Conservation (phyloP, 1,140 invertebrate genomes). For the Hycleus phaleratus region DNA sequence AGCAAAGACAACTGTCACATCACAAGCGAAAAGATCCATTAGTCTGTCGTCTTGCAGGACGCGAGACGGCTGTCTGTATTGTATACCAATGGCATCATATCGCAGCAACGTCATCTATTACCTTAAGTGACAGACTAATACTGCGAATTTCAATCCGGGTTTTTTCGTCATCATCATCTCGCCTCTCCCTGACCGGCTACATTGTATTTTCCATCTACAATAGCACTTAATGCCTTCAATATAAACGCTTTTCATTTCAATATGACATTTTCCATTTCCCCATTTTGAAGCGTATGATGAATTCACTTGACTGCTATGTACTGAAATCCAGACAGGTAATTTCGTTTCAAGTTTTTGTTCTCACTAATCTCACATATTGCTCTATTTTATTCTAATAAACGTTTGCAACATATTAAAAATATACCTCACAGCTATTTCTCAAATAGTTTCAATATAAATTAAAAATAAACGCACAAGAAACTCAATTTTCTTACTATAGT, state of each 20-base stretch:
- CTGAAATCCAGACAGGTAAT: no score
- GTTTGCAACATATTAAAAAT: no score
- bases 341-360: no score
- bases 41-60: background rate
- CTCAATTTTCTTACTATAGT: no score
- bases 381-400: no score
- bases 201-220: constrained; percentile 26
- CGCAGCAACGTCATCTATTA: constrained; percentile 29
- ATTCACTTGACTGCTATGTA: constrained; percentile 4
- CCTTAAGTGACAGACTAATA: constrained; percentile 33
- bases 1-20: constrained; percentile 28
- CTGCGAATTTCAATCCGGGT: constrained; percentile 27
- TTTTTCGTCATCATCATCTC: constrained; percentile 15
- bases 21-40: constrained; percentile 25
- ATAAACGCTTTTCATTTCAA: constrained; percentile 20
- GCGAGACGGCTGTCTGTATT: constrained; percentile 10
- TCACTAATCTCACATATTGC: no score
- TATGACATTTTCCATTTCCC: constrained; percentile 34
- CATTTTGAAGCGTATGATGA: constrained; percentile 12
- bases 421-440: no score
- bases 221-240: constrained; percentile 19
- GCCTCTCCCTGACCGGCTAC: constrained; percentile 6
- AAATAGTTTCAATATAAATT: no score
- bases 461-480: no score
- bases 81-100: constrained; percentile 24